These are phyloP conservation scores for Trematocara nigrifrons DNA, from an alignment of 2,113 vertebrate genomes.

Conservation along the genomic window DNA sequence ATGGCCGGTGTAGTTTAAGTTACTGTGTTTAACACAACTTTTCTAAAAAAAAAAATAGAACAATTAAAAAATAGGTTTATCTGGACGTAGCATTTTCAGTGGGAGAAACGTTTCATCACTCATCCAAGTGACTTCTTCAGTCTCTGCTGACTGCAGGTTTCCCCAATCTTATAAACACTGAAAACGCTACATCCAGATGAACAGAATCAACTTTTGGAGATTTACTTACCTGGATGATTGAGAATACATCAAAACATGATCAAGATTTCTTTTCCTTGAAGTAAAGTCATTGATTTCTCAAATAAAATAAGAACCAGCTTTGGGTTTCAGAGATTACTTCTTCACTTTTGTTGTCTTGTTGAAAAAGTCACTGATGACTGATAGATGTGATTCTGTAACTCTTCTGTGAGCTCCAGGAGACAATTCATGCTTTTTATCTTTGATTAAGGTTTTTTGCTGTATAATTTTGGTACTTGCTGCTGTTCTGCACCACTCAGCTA, in stretches of 20 bases:
- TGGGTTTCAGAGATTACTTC: not conserved
- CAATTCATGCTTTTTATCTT: slow-evolving; percentile 22
- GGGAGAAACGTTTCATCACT: not conserved
- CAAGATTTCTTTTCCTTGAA: not conserved
- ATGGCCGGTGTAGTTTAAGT: not conserved
- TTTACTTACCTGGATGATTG: not conserved
- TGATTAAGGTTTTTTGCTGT: slow-evolving; percentile 35
- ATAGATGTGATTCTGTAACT: slow-evolving; percentile 2
- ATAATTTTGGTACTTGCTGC: slow-evolving; percentile 43
- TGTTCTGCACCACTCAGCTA: slow-evolving; percentile 30
- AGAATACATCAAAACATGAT: not conserved
- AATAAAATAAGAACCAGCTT: not conserved
- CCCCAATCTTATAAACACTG: not conserved
- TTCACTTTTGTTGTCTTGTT: not conserved
- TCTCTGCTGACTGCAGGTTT: not conserved
- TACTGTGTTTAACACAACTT: not conserved
- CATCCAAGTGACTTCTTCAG: not conserved
- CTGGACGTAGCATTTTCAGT: not conserved
- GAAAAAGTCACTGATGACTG: not conserved
- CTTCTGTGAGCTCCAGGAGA: slow-evolving; percentile 10
- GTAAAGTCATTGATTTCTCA: not conserved
- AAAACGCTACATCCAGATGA: not conserved
- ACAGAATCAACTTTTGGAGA: not conserved
- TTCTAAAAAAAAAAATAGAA: not conserved
- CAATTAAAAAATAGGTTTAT: not conserved